phyloP scores from a whole-genome alignment of 2,888 invertebrate species.

The Matsumyia berberina region DNA sequence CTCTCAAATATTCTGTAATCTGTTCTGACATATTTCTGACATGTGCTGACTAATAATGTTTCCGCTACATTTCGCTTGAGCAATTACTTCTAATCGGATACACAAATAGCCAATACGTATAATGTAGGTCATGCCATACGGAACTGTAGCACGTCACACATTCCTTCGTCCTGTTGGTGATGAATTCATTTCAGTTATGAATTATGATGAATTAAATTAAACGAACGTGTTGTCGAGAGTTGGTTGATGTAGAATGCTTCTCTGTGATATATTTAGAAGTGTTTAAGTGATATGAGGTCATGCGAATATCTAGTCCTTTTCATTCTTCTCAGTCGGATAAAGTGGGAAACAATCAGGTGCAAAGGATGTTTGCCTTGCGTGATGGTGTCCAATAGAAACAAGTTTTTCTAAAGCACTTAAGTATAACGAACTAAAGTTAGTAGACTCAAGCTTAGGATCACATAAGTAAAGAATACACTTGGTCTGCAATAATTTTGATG shows the following conservation, averaged over 20 bases:
- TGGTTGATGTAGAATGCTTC: neutral
- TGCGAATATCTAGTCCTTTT: too few relatives aligned
- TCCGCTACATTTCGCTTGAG: constrained; percentile 2
- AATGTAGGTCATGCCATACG: neutral
- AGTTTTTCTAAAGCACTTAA: too few relatives aligned
- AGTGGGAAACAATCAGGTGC: too few relatives aligned
- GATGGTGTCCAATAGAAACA: too few relatives aligned
- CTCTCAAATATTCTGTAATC: neutral
- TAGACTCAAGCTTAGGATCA: too few relatives aligned
- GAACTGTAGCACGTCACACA: neutral
- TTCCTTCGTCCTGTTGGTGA: neutral
- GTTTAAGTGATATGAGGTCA: too few relatives aligned
- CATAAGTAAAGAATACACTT: too few relatives aligned
- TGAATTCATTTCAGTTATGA: neutral
- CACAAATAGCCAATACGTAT: neutral
- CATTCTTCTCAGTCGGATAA: too few relatives aligned
- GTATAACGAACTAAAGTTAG: too few relatives aligned
- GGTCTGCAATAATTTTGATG: too few relatives aligned
- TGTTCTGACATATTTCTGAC: neutral
- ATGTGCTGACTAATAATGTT: constrained; percentile 1
- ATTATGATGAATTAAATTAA: constrained; percentile 8
- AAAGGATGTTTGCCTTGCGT: too few relatives aligned
- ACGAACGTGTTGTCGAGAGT: neutral
- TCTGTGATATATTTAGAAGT: too few relatives aligned
- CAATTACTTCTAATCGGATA: constrained; percentile 2